Base-by-base conservation (phyloP, 2,888 invertebrate genomes). In the Sesamia inferens region DNA sequence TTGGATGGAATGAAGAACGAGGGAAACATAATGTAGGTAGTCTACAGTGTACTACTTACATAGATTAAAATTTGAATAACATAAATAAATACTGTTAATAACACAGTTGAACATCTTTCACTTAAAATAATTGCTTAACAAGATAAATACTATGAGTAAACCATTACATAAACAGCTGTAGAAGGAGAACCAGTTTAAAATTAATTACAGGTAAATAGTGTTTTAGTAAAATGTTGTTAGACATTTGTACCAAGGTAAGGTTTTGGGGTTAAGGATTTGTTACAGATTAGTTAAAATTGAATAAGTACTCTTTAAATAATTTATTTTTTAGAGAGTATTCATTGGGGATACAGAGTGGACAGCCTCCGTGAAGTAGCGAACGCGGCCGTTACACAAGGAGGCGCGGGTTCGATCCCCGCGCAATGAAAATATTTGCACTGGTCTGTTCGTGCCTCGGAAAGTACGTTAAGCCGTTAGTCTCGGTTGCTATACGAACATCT, bases 221-320 rank as follows among this genome's bases (percentile, higher is more conserved):
- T 44, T 61, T 19, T 10, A 54, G 51, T 59, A 47, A 44, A 51
- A 67, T 77, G 22, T 63, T 48, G 47, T 55, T 68, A 54, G 44
- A 24, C 47, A 64, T 31, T 42, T 10, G 24, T 65, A 63, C n/a
- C 79, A 79, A 78, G 74, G 74, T 74, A 13, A 79, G 47, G 54
- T 66, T 62, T 79, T 66, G 22, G 51, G 74, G 79, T 59, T 74
- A 78, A 74, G 71, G 62, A 58, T 71, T 62, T 71, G n/a, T 62
- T 22, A 59, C 14, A 31, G 42, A 67, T 58, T 19, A 0, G 11
- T 47, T 47, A 63, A 24, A 44, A 44, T 22, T 31, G 58, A 7
- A 58, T 10, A 31, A 31, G 31, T 31, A 10, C 16, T 57, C 8
- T 31, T 10, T 58, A 57, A 57, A 57, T 22, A 22, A 22, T 31